Percentiles rank a stretch among this genome's conserved stretches.
These are phyloP conservation scores for Nomada fucata DNA, from an alignment of 2,888 invertebrate genomes.

Conservation along the genomic window DNA sequence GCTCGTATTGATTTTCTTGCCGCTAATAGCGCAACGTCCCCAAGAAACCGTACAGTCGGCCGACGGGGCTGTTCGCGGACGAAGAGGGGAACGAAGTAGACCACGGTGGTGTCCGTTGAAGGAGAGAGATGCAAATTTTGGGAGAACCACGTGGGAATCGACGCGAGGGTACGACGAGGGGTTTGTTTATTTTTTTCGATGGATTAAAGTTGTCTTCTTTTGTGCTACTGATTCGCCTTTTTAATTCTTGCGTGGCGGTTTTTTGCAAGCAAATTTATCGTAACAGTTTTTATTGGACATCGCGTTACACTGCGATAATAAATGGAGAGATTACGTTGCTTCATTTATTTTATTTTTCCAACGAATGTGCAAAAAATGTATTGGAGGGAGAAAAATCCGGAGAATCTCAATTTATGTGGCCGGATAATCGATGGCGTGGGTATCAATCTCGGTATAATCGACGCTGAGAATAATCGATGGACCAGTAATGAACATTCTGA, in stretches of 20 bases:
- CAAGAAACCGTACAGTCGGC: slow-evolving; percentile 51
- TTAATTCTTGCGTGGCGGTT: too few relatives aligned
- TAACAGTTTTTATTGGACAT: too few relatives aligned
- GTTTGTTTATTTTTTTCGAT: too few relatives aligned
- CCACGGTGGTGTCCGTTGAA: background rate
- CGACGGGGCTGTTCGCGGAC: slow-evolving; percentile 35
- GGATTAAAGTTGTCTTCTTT: too few relatives aligned
- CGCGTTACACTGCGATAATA: too few relatives aligned
- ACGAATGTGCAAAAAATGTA: background rate
- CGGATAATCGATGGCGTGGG: background rate
- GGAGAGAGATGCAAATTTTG: background rate
- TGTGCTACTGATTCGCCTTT: too few relatives aligned
- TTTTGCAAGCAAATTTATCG: too few relatives aligned
- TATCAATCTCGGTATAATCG: background rate
- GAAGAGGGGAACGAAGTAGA: slow-evolving; percentile 26
- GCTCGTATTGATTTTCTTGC: slow-evolving; percentile 55
- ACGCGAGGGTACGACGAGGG: too few relatives aligned
- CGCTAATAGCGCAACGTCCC: slow-evolving; percentile 58
- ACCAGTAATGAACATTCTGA: background rate
- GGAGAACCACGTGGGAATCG: background rate
- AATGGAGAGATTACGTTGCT: background rate
- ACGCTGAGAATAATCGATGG: background rate
- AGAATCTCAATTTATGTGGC: background rate
- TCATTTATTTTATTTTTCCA: background rate
- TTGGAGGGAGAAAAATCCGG: background rate